phyloP scores from a whole-genome alignment of 2,888 invertebrate species.

The Drosophila flavopinicola region DNA sequence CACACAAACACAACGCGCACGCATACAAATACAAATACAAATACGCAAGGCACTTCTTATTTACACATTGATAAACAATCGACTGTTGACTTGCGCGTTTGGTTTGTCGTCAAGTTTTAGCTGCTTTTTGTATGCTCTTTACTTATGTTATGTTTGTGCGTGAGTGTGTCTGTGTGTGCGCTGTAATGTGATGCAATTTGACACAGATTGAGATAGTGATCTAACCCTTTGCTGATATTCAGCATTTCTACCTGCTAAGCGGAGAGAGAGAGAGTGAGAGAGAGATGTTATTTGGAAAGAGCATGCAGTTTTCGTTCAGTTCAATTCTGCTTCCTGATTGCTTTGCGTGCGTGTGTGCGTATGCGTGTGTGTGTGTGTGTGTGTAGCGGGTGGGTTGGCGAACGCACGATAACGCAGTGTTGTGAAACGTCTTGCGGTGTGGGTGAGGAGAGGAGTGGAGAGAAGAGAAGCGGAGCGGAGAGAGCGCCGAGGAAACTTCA shows the following conservation, averaged over 20 bases:
- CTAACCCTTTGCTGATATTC: slow-evolving; percentile 37
- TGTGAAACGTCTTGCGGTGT: slow-evolving; percentile 22
- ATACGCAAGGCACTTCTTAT: slow-evolving; percentile 50
- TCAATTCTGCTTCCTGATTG: slow-evolving; percentile 58
- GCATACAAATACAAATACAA: slow-evolving; percentile 23
- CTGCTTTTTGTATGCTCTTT: slow-evolving; percentile 22
- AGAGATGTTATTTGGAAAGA: slow-evolving; percentile 16
- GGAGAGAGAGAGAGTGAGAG: neutral
- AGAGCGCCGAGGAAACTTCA: slow-evolving; percentile 12
- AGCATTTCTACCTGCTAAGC: slow-evolving; percentile 6
- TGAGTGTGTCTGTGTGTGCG: slow-evolving; percentile 9
- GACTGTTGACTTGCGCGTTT: slow-evolving; percentile 53
- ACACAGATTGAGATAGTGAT: slow-evolving; percentile 56
- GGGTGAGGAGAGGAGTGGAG: neutral
- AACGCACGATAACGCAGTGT: slow-evolving; percentile 57
- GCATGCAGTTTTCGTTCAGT: slow-evolving; percentile 29
- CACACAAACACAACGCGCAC: slow-evolving; percentile 36
- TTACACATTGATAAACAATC: slow-evolving; percentile 77
- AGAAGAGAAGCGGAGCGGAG: neutral
- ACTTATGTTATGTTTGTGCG: slow-evolving; percentile 3
- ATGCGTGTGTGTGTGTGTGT: slow-evolving; percentile 14
- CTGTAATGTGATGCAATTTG: slow-evolving; percentile 54
- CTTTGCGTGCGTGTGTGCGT: slow-evolving; percentile 18
- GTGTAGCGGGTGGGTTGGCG: slow-evolving; percentile 66
- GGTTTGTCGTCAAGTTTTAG: slow-evolving; percentile 13